Base-by-base conservation (phyloP, 2,888 invertebrate genomes). In the Therioaphis trifolii region DNA sequence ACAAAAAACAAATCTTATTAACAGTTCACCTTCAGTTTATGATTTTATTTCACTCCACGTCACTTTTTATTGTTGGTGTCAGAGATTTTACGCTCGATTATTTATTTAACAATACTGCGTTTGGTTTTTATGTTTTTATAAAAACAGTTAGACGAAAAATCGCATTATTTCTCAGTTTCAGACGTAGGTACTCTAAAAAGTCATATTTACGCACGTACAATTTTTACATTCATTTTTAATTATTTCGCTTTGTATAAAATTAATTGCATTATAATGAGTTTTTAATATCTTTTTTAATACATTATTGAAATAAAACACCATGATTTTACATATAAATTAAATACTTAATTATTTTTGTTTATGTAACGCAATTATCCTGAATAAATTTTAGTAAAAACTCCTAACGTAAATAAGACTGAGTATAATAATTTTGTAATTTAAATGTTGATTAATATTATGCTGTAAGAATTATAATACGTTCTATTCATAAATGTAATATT, bases 231-330 rank as follows among this genome's bases (percentile, higher is more conserved):
- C 21, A 72, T 72, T 46, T 29, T 72, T 18, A 52, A 72, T 27
- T 72, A 29, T 74, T 55, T 75, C 11, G 55, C 43, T 76, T 61
- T n/a, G 43, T 27, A 46, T n/a, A 61, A 61, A 46, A 55, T 27
- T 76, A 76, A 76, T 76, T 46, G 61, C 58, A 43, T 75, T 75
- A 75, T 43, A 75, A 58, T 58, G 24, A 27, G 15, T 75, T 58
- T 75, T 75, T 58, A 75, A 75, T 43, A 43, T 75, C 40, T 76
- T 61, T 15, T 74, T 49, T 43, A n/a, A n/a, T n/a, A n/a, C n/a
- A n/a, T n/a, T n/a, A 46, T 72, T 49, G 12, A 27, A 27, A 27
- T 49, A 12, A 1, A 71, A 46, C 11, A 49, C 27, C 14, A 55
- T 24, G 4, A 58, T 75, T 75, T 43, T 43, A 43, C 58, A 18